Conservation (phyloP, 2,888 invertebrate species). For the Acanthosepion esculentum region DNA sequence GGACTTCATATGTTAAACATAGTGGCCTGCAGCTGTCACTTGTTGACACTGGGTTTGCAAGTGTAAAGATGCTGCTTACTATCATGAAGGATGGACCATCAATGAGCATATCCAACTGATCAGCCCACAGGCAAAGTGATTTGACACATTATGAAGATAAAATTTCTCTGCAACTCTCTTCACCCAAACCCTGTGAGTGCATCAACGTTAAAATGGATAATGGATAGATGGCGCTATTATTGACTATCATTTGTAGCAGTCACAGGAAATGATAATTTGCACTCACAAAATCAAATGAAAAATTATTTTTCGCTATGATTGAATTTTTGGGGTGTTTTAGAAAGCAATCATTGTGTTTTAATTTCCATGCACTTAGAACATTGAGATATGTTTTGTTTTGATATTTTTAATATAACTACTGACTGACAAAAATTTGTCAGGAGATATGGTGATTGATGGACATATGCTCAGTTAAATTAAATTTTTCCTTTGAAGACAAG, state of each 20-base stretch:
- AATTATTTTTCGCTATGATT: not conserved
- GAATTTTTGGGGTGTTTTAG: not conserved
- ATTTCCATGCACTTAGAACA: not conserved
- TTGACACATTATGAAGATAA: conserved; percentile 16
- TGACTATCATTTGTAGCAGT: not conserved
- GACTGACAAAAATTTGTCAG: not conserved
- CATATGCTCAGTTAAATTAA: conserved; percentile 3
- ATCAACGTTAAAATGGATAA: not conserved
- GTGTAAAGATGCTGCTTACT: not conserved
- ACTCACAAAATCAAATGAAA: not conserved
- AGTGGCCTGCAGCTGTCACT: not conserved
- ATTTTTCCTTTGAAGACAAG: conserved; percentile 33
- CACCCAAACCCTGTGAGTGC: not conserved
- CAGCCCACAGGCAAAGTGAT: not conserved
- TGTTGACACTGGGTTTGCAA: not conserved
- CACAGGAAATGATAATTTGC: conserved; percentile 10
- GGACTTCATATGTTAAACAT: not conserved
- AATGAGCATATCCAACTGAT: not conserved
- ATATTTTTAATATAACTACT: not conserved
- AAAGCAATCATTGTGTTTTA: not conserved
- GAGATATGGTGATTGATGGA: conserved; percentile 15
- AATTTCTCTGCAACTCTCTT: not conserved
- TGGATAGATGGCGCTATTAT: not conserved
- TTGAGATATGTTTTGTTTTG: not conserved
- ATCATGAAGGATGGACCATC: not conserved